A percentile compares a stretch with the other conserved stretches of the same genome.
Conservation (phyloP, 30 jellyfish, hydroid and myxozoan genomes). For the Turritopsis dohrnii region DNA sequence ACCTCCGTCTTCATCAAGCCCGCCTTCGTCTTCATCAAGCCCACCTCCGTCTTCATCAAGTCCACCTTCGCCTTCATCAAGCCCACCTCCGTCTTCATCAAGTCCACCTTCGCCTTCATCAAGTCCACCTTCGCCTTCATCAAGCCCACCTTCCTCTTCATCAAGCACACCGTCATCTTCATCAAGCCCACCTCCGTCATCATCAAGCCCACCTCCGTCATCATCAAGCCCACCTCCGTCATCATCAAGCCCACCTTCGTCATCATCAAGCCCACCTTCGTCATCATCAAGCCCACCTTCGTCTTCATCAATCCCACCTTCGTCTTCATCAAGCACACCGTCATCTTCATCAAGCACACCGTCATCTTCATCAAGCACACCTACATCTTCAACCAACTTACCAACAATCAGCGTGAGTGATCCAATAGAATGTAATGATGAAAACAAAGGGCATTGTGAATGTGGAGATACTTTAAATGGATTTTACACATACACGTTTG, state of each 20-base stretch:
- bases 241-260: not conserved
- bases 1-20: not conserved
- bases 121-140: not conserved
- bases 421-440: not conserved
- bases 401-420: not conserved
- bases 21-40: not conserved
- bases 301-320: not conserved
- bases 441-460: conserved; percentile 7
- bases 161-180: not conserved
- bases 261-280: not conserved
- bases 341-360: not conserved
- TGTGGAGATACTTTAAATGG: not conserved
- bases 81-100: not conserved
- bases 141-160: not conserved
- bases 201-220: no score
- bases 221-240: not conserved
- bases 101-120: not conserved
- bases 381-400: no score
- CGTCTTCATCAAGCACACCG: not conserved
- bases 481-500: not conserved
- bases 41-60: not conserved
- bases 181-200: not conserved
- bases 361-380: not conserved
- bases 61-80: not conserved
- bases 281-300: not conserved